Evolutionary conservation across 2,888 invertebrate species (phyloP), one percentile per base, ranked within the genome.

Genomic region (Gastracanthus pulcherrimus): DNA sequence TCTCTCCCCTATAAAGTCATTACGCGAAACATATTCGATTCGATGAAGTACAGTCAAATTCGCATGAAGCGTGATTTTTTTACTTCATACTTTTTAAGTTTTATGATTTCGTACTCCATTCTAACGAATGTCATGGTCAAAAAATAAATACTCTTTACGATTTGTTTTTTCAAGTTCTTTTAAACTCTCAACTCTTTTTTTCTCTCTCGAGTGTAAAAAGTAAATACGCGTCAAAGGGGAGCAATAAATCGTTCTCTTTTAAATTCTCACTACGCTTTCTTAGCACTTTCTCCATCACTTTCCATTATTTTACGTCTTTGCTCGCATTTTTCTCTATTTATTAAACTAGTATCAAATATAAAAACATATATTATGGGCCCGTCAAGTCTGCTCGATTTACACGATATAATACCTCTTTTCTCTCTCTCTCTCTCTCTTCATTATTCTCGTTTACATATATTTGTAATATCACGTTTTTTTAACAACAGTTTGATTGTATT

Each of bases 321-420:
- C 79, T 83, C 82, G 82, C 85, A 84, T 83, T 81, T 83, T 78
- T 77, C 80, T 85, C 83, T 85, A 83, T 85, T 88, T 87, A 86
- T 77, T 88, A 89, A 89, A 89, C 87, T 89, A 89, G 89, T 89
- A 90, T 90, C 89, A 89, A 89, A 89, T 90, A 90, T 89, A 90
- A 88, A 89, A 90, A 90, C 89, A 89, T 88, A 89, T 88, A 87
- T 81, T 83, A 76, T 88, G 87, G 87, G 89, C 89, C 88, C 87
- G 87, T 88, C 88, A 88, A 89, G 86, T 88, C 87, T 87, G 88
- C 88, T 88, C 87, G 86, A 87, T 88, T 87, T 86, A 88, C 86
- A 87, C 87, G 86, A 88, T 88, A 88, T 87, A 87, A 87, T 88
- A 87, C 86, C 87, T 87, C 85, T 86, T 86, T 82, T 66, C 67